Percentiles rank a stretch among this genome's conserved stretches.
Evolutionary conservation across 1,140 invertebrate species (phyloP).

Genomic region (Macrobrachium rosenbergii): DNA sequence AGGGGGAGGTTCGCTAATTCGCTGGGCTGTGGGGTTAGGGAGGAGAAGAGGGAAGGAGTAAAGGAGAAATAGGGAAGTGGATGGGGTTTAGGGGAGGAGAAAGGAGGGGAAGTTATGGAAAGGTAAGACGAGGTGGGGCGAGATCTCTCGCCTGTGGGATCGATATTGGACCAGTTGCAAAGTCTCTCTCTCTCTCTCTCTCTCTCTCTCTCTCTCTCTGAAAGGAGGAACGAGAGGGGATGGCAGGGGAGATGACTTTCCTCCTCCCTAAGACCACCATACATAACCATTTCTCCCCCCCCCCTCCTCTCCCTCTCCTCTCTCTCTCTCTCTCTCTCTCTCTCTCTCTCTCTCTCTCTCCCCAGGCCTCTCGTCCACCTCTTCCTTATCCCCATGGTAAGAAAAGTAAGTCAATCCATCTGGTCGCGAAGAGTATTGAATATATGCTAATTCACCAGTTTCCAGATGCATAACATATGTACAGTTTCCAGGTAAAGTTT

Average conservation of each 20-base stretch:
- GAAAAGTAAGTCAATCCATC: too few relatives aligned
- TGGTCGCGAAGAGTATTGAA: too few relatives aligned
- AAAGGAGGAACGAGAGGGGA: background rate
- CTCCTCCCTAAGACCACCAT: too few relatives aligned
- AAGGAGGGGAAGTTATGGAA: background rate
- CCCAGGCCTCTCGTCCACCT: background rate
- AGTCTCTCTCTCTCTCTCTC: constrained; percentile 5
- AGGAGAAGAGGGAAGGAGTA: background rate
- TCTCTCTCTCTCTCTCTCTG: constrained; percentile 19
- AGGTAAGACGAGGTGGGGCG: background rate
- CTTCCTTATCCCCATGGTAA: background rate
- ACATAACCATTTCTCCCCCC: too few relatives aligned
- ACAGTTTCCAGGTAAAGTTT: too few relatives aligned
- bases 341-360: constrained; percentile 8
- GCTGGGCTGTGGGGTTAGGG: background rate
- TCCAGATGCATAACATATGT: too few relatives aligned
- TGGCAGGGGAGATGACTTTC: background rate
- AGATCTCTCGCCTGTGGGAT: too few relatives aligned
- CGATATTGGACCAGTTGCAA: background rate
- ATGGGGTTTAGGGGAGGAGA: background rate
- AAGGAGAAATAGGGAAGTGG: background rate
- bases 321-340: constrained; percentile 30
- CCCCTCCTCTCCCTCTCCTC: too few relatives aligned
- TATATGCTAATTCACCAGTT: too few relatives aligned
- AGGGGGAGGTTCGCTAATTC: background rate